Percentiles rank a stretch among this genome's conserved stretches.
phyloP scores from a whole-genome alignment of 35 echinoderm and acorn worm species.

The Patiria miniata region DNA sequence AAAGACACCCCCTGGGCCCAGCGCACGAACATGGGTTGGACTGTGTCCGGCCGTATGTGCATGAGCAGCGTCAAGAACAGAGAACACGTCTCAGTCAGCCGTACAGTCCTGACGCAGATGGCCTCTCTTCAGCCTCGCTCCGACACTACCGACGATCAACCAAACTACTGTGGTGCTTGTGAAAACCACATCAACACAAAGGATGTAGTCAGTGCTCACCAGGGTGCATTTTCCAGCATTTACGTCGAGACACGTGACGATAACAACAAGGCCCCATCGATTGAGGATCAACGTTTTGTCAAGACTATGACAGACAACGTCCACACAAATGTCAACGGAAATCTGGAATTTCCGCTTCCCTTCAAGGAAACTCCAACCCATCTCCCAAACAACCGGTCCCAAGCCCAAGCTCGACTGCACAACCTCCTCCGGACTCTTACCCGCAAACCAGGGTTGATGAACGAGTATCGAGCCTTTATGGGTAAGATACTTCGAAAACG shows the following conservation, averaged over 20 bases:
- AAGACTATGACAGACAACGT: not conserved
- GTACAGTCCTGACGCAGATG: not conserved
- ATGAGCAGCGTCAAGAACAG: not conserved
- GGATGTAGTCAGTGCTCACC: too few relatives aligned
- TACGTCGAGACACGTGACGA: too few relatives aligned
- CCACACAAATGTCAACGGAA: not conserved
- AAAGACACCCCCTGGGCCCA: constrained; percentile 33
- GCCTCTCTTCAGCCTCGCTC: not conserved
- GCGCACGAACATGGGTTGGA: not conserved
- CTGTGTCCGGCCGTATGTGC: not conserved
- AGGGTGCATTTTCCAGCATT: too few relatives aligned
- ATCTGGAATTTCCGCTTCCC: not conserved
- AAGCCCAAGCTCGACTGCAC: not conserved
- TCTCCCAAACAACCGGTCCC: not conserved
- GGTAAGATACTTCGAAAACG: constrained; percentile 4
- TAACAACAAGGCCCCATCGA: not conserved
- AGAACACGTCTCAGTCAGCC: not conserved
- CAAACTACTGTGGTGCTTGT: too few relatives aligned
- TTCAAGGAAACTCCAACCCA: not conserved
- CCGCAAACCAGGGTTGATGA: not conserved
- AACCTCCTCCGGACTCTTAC: not conserved
- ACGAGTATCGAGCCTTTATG: constrained; percentile 13
- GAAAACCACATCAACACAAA: too few relatives aligned
- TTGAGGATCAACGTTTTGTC: not conserved
- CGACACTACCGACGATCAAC: not conserved